Base-by-base conservation (phyloP, 1,140 invertebrate genomes). In the Panagrolaimus sp. region DNA sequence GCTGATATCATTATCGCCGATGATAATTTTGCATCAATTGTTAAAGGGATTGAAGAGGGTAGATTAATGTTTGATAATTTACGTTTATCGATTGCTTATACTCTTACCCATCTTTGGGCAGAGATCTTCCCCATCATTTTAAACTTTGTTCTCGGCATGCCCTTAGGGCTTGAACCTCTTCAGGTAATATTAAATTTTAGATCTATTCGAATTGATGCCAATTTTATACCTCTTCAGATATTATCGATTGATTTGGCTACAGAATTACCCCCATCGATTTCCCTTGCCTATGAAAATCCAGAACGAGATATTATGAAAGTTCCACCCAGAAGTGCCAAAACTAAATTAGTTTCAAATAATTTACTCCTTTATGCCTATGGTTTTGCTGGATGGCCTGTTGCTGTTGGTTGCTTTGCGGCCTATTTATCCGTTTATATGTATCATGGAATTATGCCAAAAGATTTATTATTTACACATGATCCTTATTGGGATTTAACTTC, bases 21-120 rank as follows among this genome's bases (percentile, higher is more conserved):
- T 73, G 88, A 89, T 77, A 89, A 89, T 76, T 89, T 89, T 81
- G 86, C 88, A 3, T 88, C 88, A 8, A 88, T 89, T 74, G 88
- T 89, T 14, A 86, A 84, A 21, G 88, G 88, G 24, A 87, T 89
- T 70, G 88, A 89, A 80, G 88, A 89, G 52, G 78, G 79, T 24
- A 46, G 72, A n/a, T 66, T 32, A 7, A 62, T 77, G 2, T 77
- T 71, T 45, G 73, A 77, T 45, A 72, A 77, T 55, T 55, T 76
- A 15, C 46, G 65, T 43, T n/a, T 46, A 8, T 58, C 71, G 24
- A 43, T 48, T 67, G 24, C 38, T 21, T 71, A 12, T 63, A 47
- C 24, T 68, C 3, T 28, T 10, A 24, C 72, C 1, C 63, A 63
- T 48, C 72, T 85, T 45, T 79, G 74, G 46, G 82, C 83, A 10